A percentile compares a stretch with the other conserved stretches of the same genome.
Evolutionary conservation across 2,113 vertebrate species (phyloP).

Genomic region (Gasterosteus nipponicus): DNA sequence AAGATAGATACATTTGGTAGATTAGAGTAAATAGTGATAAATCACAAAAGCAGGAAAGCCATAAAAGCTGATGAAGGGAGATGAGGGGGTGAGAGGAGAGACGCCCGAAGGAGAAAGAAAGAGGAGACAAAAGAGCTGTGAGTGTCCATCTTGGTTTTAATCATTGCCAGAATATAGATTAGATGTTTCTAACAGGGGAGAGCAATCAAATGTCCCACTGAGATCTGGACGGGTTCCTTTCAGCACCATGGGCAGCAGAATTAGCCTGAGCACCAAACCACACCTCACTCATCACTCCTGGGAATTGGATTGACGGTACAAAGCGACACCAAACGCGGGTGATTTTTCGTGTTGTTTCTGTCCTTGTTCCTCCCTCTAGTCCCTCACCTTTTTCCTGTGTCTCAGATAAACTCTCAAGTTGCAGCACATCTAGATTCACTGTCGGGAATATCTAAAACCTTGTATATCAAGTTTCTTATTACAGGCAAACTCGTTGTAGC

Average conservation of each 20-base stretch:
- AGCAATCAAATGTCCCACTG: background rate
- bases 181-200: slow-evolving; percentile 36
- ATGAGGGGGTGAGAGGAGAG: background rate
- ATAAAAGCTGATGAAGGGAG: slow-evolving; percentile 1
- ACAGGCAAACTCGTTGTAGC: slow-evolving; percentile 7
- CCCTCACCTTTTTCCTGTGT: background rate
- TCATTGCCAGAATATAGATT: background rate
- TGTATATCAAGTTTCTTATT: background rate
- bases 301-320: background rate
- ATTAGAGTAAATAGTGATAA: background rate
- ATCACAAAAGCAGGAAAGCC: background rate
- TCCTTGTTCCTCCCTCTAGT: background rate
- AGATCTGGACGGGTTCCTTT: background rate
- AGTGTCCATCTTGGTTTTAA: background rate
- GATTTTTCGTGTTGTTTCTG: background rate
- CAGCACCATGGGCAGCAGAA: slow-evolving; percentile 23
- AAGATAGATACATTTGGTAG: background rate
- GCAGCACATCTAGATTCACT: background rate
- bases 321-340: background rate
- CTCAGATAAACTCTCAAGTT: background rate
- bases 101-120: background rate
- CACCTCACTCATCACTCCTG: background rate
- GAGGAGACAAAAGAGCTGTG: background rate
- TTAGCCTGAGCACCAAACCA: background rate
- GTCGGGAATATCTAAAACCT: background rate